Evolutionary conservation across 2,797 vertebrate species (phyloP), one percentile per base, ranked within the genome.

Genomic region (Chelidonichthys spinosus): DNA sequence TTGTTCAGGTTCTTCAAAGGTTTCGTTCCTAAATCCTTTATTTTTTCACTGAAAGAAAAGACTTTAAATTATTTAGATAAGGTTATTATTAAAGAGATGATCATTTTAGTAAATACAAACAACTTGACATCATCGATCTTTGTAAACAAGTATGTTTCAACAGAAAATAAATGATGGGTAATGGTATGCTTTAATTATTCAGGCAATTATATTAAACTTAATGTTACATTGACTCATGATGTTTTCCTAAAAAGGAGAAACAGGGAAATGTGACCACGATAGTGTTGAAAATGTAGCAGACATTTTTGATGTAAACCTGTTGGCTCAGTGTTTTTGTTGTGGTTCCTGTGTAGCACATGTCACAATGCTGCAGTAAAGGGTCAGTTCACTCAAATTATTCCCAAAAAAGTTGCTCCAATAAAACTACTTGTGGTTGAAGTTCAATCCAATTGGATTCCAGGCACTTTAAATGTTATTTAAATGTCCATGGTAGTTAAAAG

Each of bases 221-320:
- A 17, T 11, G 2, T 54, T 52, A 2, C 52, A 11, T 6, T 49
- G 11, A 67, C 13, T 44, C 5, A 18, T 40, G 49, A 35, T 10
- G 43, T 35, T 61, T 67, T 47, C 13, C 3, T 4, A 11, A 3
- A 4, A 18, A 25, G 39, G 56, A 35, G 36, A 25, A n/a, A 43
- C 25, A 6, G 25, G 25, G 35, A 37, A 90, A 90, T 80, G 63
- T 33, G 78, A 89, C 87, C 77, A 72, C 37, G 25, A 25, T 25
- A 25, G 58, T 44, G 40, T 63, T 32, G 1, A 50, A 14, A 15
- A 47, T 0, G 17, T 62, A 8, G 36, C 43, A 35, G 56, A 74
- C 61, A 11, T 13, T 18, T 40, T 55, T 69, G 81, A 91, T 69
- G 83, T 89, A 81, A 84, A 80, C 5, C 52, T 60, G 66, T 15